Evolutionary conservation across 2,888 invertebrate species (phyloP), one percentile per base, ranked within the genome.

Genomic region (Steromphala cineraria): DNA sequence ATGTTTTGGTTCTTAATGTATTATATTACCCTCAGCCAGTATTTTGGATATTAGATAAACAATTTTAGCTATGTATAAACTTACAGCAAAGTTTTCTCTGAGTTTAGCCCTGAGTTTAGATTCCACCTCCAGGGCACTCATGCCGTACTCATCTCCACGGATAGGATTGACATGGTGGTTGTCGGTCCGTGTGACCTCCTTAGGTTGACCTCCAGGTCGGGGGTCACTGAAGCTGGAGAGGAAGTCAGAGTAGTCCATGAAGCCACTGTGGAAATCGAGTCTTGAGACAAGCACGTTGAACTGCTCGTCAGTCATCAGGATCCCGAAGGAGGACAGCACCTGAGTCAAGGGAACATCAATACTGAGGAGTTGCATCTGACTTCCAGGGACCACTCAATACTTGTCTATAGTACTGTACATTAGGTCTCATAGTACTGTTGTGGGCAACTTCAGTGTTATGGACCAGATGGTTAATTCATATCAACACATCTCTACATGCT

Each of bases 41-140:
- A n/a, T n/a, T n/a, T n/a, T n/a, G n/a, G n/a, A n/a, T n/a, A n/a
- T n/a, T n/a, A n/a, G 7, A 4, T 36, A 36, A 36, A 36, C 2
- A 7, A 36, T 36, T 36, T 36, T 4, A 36, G 36, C 36, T 36
- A 36, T 36, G n/a, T n/a, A 36, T 46, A 4, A 10, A 88, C 89
- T 89, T 83, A 92, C 92, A 67, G 89, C 87, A 88, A 92, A 93
- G 84, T 92, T 92, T 81, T 92, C 92, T 24, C 91, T 82, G 1
- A 93, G 87, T 84, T 93, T 93, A 77, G 85, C 87, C 7, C 86
- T 81, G 21, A 93, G 84, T 78, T 89, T 91, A 28, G 75, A 78
- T 80, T 92, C 92, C 10, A 90, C 90, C 80, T 91, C 88, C 5
- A 87, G 87, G 13, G 91, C 91, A 24, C 88, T 90, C 89, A 92